Percentiles rank a stretch among this genome's conserved stretches.
Evolutionary conservation across 2,888 invertebrate genomes (phyloP).

Genomic region (Leptinotarsa juncta): DNA sequence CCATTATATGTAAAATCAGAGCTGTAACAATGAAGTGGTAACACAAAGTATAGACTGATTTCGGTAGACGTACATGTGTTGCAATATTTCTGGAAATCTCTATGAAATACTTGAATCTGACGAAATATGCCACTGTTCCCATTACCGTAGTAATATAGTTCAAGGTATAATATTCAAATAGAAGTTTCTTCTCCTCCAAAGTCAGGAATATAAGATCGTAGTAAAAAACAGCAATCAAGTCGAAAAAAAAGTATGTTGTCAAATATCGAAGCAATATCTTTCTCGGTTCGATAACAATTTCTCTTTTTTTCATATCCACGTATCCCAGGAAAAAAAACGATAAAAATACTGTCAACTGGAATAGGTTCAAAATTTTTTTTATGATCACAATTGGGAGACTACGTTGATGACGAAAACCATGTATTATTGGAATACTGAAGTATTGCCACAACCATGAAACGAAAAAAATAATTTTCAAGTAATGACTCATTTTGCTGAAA

Average conservation of each 20-base stretch:
- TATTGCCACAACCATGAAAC: constrained; percentile 38
- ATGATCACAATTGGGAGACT: constrained; percentile 18
- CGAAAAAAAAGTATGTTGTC: constrained; percentile 45
- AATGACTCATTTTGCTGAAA: constrained; percentile 45
- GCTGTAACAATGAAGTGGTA: constrained; percentile 6
- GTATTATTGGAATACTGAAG: not conserved
- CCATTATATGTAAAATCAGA: constrained; percentile 15
- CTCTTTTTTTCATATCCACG: constrained; percentile 35
- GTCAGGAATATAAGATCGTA: not conserved
- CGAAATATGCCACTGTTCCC: not conserved
- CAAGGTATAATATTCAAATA: not conserved
- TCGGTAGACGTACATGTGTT: not conserved
- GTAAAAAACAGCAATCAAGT: constrained; percentile 30
- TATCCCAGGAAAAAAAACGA: constrained; percentile 46
- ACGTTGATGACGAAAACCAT: not conserved
- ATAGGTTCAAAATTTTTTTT: constrained; percentile 22
- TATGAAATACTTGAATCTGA: constrained; percentile 21
- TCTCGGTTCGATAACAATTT: constrained; percentile 42
- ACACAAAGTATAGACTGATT: constrained; percentile 1
- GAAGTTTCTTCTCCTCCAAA: constrained; percentile 2
- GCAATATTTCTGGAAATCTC: not conserved
- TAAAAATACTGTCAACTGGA: constrained; percentile 1
- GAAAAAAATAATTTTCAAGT: constrained; percentile 38
- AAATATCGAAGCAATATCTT: constrained; percentile 41
- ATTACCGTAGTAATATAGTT: not conserved